phyloP scores from a whole-genome alignment of 2,113 vertebrate genomes.

The Platycercus adscitus region DNA sequence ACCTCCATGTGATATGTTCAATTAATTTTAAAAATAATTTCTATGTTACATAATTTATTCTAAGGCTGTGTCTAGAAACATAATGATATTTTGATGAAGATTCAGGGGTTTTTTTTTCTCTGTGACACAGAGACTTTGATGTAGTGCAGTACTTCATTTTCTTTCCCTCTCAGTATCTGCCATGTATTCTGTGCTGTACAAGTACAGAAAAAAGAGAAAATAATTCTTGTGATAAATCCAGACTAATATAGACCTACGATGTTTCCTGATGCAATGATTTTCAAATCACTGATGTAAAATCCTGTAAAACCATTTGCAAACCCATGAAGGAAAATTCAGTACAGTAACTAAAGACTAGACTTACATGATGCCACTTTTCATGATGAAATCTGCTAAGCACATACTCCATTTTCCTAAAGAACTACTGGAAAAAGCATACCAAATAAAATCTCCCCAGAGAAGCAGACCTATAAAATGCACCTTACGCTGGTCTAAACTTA shows the following conservation, averaged over 20 bases:
- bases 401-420: background rate
- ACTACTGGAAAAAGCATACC: background rate
- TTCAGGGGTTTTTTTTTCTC: no score
- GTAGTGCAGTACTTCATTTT: background rate
- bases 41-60: constrained; percentile 63
- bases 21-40: constrained; percentile 69
- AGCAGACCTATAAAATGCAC: background rate
- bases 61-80: constrained; percentile 14
- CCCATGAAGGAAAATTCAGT: constrained; percentile 24
- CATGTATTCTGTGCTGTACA: background rate
- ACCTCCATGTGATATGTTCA: constrained; percentile 32
- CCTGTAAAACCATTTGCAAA: constrained; percentile 31
- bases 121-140: background rate
- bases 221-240: background rate
- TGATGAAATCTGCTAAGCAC: background rate
- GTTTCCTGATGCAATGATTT: background rate
- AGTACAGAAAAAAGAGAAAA: background rate
- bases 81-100: constrained; percentile 30
- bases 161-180: background rate
- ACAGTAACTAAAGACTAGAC: background rate
- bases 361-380: background rate
- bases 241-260: background rate
- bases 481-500: background rate
- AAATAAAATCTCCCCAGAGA: background rate
- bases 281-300: background rate